Conservation (phyloP, 2,888 invertebrate genomes). For the Emmelina monodactyla region DNA sequence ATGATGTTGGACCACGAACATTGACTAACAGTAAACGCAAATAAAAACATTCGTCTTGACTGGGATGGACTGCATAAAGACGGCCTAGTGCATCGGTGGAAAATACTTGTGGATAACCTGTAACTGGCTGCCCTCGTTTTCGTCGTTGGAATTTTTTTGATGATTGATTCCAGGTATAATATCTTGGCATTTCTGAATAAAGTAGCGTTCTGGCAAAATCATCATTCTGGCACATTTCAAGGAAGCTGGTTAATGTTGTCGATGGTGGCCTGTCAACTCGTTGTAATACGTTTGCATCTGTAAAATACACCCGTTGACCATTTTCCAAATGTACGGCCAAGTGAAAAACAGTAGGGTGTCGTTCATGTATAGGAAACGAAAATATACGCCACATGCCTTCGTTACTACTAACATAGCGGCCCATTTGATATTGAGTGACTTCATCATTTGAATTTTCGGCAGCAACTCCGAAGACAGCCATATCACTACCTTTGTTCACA, state of each 20-base stretch:
- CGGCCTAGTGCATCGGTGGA: no score
- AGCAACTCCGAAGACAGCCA: slow-evolving; percentile 13
- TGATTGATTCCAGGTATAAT: slow-evolving; percentile 20
- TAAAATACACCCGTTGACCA: slow-evolving; percentile 17
- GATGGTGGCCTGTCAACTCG: slow-evolving; percentile 15
- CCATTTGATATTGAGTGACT: slow-evolving; percentile 14
- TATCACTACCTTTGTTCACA: slow-evolving; percentile 14
- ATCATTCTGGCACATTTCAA: slow-evolving; percentile 17
- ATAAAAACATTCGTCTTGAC: slow-evolving; percentile 26
- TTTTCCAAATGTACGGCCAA: slow-evolving; percentile 18
- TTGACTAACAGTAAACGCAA: slow-evolving; percentile 25
- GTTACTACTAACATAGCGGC: slow-evolving; percentile 15
- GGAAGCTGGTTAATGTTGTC: slow-evolving; percentile 19
- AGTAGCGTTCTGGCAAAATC: slow-evolving; percentile 17
- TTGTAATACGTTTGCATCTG: slow-evolving; percentile 11
- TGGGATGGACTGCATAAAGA: slow-evolving; percentile 29
- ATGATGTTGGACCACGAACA: slow-evolving; percentile 23
- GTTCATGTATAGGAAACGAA: slow-evolving; percentile 17
- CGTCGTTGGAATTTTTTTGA: slow-evolving; percentile 17
- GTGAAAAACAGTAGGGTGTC: slow-evolving; percentile 17
- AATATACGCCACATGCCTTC: slow-evolving; percentile 20
- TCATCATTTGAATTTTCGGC: slow-evolving; percentile 16
- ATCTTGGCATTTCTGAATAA: slow-evolving; percentile 17
- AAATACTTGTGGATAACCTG: slow-evolving; percentile 19
- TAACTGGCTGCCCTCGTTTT: slow-evolving; percentile 20